Conservation (phyloP, 2,797 vertebrate genomes). For the Acrossocheilus fasciatus region DNA sequence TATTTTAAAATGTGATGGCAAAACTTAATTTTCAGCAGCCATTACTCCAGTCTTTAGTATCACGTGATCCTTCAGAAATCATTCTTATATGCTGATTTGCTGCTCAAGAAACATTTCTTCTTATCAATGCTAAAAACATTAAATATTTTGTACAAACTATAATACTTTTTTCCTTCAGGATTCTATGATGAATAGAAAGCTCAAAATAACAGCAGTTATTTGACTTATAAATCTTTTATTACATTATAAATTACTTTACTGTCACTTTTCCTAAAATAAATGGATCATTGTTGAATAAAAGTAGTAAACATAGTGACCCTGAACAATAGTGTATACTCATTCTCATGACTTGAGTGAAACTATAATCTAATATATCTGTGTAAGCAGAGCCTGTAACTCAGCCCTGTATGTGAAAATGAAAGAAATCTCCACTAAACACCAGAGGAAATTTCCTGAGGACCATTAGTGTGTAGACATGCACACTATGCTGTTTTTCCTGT, state of each 20-base stretch:
- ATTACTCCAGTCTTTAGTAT: not conserved
- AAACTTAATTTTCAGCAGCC: not conserved
- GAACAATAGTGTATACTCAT: not conserved
- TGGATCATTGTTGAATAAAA: not conserved
- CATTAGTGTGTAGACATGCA: constrained; percentile 10
- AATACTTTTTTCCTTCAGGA: not conserved
- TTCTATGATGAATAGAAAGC: not conserved
- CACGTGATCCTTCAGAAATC: not conserved
- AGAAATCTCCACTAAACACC: not conserved
- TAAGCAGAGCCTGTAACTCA: not conserved
- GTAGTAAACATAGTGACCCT: not conserved
- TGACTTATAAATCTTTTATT: not conserved
- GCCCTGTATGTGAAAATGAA: not conserved
- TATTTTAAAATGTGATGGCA: not conserved
- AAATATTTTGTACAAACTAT: not conserved
- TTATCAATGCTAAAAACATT: not conserved
- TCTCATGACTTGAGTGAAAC: not conserved
- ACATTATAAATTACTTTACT: not conserved
- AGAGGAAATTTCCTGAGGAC: not conserved
- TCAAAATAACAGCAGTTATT: not conserved
- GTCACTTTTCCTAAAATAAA: not conserved
- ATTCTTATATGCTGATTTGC: not conserved
- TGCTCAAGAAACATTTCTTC: not conserved
- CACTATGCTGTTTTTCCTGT: constrained; percentile 36
- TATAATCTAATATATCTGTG: not conserved